Percentiles rank a stretch among this genome's conserved stretches.
phyloP scores from a whole-genome alignment of 92 coral and sea anemone species.

The Umimayanthus kanabou region DNA sequence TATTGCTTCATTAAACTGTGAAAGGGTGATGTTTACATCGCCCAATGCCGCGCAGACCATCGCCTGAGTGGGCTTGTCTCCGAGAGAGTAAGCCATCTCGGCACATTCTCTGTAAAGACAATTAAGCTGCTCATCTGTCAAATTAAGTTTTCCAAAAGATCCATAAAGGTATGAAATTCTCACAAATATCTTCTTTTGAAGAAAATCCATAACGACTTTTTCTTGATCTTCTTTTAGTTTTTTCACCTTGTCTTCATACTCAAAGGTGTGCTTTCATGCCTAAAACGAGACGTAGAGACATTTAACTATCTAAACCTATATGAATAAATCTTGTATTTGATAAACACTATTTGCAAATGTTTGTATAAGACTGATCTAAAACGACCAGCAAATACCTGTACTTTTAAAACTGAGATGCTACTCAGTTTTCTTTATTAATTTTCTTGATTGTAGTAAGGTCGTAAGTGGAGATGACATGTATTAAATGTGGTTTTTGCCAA shows the following conservation, averaged over 20 bases:
- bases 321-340: too few species aligned
- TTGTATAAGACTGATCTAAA: too few species aligned
- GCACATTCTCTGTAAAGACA: neutral
- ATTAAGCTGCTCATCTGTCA: neutral
- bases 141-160: neutral
- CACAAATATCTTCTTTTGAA: neutral
- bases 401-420: too few species aligned
- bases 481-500: too few species aligned
- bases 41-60: neutral
- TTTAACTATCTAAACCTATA: neutral
- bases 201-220: neutral
- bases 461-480: too few species aligned
- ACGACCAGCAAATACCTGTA: too few species aligned
- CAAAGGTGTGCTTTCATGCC: neutral
- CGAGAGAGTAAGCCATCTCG: neutral
- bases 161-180: neutral
- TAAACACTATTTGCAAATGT: too few species aligned
- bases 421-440: too few species aligned
- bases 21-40: neutral
- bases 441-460: too few species aligned
- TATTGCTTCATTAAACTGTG: conserved; percentile 3
- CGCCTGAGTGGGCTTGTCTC: neutral
- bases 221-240: neutral
- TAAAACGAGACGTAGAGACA: neutral
- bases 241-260: too few species aligned